Evolutionary conservation across 2,888 invertebrate genomes (phyloP), one percentile per base, ranked within the genome.

Genomic region (Caenorhabditis sp.): DNA sequence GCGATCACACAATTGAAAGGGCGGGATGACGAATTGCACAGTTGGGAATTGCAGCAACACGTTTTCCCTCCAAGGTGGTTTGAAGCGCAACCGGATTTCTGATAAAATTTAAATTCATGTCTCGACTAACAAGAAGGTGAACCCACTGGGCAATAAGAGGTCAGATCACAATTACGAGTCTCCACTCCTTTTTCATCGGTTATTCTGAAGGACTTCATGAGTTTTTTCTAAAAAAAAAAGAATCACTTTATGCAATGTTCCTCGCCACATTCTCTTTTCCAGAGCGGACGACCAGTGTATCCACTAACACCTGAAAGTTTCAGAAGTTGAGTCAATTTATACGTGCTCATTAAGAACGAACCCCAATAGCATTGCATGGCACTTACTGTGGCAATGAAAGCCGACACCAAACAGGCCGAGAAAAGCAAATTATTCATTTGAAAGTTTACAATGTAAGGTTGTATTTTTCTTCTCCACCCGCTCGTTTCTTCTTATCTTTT

Each of bases 11-110:
- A n/a, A n/a, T n/a, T n/a, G n/a, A n/a, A 35, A 9, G 13, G 17
- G 58, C 20, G 6, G 11, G 24, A 35, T 27, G 66, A 66, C 50
- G 48, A 50, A 66, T 66, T 48, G 56, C 41, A 58, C 46, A 66
- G 22, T 35, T 56, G 66, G 50, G 58, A 32, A 32, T 56, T 48
- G 48, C 66, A 50, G 30, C 48, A 58, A 39, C 56, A 66, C 20
- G 50, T 66, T 27, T 56, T 13, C 7, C 50, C 41, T 9, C 56
- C 46, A 22, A 56, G 50, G 37, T 66, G 22, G 22, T 58, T 66
- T 6, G 50, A 30, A 39, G 48, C 46, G 24, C 66, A 56, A 30
- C 48, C 41, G 15, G 35, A 35, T 8, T 15, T 50, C 61, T 50
- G 35, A 39, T 37, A 11, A 2, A 20, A 1, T n/a, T 8, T 8